Evolutionary conservation across 2,113 vertebrate species (phyloP), one percentile per base, ranked within the genome.

Genomic region (Merops nubicus): DNA sequence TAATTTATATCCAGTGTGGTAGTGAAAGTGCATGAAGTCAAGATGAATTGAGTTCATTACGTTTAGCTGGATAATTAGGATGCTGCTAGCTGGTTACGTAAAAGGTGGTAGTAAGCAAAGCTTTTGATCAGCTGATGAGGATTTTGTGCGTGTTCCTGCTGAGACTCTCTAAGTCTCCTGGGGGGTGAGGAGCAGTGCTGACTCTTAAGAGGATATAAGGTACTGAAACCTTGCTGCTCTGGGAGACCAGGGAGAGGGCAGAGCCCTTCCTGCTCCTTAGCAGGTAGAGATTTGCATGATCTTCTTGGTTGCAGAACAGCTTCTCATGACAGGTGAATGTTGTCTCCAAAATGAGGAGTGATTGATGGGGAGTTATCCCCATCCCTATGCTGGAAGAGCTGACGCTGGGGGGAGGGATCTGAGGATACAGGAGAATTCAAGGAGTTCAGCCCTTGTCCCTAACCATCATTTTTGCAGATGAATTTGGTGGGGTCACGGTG

Each of bases 121-220:
- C 96, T 92, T 92, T 93, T 82, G 76, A 92, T 95, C 94, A 88
- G 91, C 91, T 94, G 93, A 90, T 63, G 86, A 42, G 94, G 96
- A 90, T 96, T 93, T 91, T 75, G 82, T 23, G 10, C 1, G 10
- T 91, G 73, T 76, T 90, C 79, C 69, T 88, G 68, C 88, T 56
- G 94, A 93, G 75, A 78, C 43, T 91, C 45, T 86, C 26, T 91
- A 80, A 89, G 87, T 81, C 77, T 85, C 47, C 54, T 1, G 6
- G 6, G 81, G 74, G 72, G 45, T 89, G 88, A 89, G 82, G 56
- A 91, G 85, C 70, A 22, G 40, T 62, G 60, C 47, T 65, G 54
- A 68, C 43, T 75, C 89, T 51, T 96, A 96, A 93, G 91, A 72
- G 85, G 88, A 90, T 95, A 80, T 28, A 4, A 8, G 47, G 34